Percentiles rank a stretch among this genome's conserved stretches.
Evolutionary conservation across 2,113 vertebrate genomes (phyloP).

Genomic region (Cranoglanis bouderius): DNA sequence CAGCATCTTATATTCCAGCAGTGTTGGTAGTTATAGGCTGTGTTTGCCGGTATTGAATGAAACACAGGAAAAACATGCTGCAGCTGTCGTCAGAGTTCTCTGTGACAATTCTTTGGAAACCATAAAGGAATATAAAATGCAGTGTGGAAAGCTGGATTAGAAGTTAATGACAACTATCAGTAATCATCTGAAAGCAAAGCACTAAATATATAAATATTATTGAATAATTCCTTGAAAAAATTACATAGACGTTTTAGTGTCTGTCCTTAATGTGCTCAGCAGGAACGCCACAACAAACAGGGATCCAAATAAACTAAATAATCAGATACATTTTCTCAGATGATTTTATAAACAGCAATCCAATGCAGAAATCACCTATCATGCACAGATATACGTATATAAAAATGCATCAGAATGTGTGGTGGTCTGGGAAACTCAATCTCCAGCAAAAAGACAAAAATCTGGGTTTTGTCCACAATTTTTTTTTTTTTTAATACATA

Average conservation of each 20-base stretch:
- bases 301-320: background rate
- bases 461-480: background rate
- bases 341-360: too few relatives aligned
- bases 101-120: background rate
- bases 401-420: background rate
- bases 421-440: background rate
- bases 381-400: background rate
- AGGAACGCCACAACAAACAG: background rate
- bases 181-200: background rate
- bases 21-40: background rate
- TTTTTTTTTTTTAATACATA: background rate
- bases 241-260: background rate
- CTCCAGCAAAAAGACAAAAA: background rate
- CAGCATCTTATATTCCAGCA: too few relatives aligned
- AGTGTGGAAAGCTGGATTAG: background rate
- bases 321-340: background rate
- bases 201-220: background rate
- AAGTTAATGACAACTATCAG: background rate
- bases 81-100: background rate
- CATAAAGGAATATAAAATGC: background rate
- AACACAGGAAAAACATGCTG: background rate
- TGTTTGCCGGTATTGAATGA: background rate
- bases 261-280: background rate
- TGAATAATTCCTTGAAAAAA: background rate
- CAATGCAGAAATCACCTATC: too few relatives aligned